Base-by-base conservation (phyloP, 1,140 invertebrate species). In the Drosophila parabipectinata region DNA sequence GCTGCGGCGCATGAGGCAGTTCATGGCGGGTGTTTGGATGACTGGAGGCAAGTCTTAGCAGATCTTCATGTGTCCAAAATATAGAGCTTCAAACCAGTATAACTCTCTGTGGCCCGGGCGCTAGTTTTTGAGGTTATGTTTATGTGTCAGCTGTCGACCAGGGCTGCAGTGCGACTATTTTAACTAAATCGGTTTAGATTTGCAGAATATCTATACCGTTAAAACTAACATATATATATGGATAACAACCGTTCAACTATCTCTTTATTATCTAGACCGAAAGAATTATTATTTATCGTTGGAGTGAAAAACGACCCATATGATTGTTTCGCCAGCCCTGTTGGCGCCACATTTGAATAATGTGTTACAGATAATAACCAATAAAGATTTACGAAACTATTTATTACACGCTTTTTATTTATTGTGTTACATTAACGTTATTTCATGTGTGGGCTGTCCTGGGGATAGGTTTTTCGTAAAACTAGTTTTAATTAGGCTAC, bases 401-500 rank as follows among this genome's bases (percentile, higher is more conserved):
- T 47, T 47, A 47, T 47, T 47, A 47, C 15, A 47, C 44, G 18
- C 14, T 44, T 12, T 21, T 47, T 66, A 55, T 64, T 78, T 78
- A 69, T 48, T 71, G 51, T 60, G 30, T 81, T 82, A 44, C n/a
- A 48, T 73, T 81, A 75, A 60, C 73, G 53, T 74, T 75, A 75
- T 57, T 81, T 78, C 64, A 75, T 67, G 48, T 67, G 48, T 18
- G 28, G 60, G 51, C 74, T 44, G 48, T 55, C 54, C 48, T 32
- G 79, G 67, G 50, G 45, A 44, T 72, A 59, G 34, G 21, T 58
- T 7, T 34, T 10, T 52, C 32, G 48, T 77, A 75, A 48, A 81
- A 78, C 64, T 77, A 81, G 44, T 37, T 71, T 44, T 53, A 71
- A 85, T 85, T 78, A 85, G 79, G 61, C 82, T 81, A 80, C 66